Conservation (phyloP, 2,797 vertebrate genomes). For the Micrastur ruficollis region DNA sequence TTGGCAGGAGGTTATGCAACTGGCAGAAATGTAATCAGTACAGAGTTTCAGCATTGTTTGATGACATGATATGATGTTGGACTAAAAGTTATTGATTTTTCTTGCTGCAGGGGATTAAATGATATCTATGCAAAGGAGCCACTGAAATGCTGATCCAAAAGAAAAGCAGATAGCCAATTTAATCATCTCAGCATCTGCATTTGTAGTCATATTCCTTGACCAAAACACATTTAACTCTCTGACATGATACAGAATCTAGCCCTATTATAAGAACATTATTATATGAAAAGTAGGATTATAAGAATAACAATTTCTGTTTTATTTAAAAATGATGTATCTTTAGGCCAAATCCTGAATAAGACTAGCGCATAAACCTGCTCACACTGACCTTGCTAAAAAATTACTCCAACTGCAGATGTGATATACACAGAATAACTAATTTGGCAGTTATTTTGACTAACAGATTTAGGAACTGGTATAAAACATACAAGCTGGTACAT, state of each 20-base stretch:
- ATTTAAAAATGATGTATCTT: background rate
- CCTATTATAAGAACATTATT: background rate
- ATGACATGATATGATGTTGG: background rate
- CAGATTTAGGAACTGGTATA: background rate
- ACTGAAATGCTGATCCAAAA: background rate
- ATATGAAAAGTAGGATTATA: background rate
- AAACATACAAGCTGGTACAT: background rate
- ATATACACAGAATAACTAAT: background rate
- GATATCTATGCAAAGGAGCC: background rate
- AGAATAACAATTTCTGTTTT: background rate
- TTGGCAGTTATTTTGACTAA: background rate
- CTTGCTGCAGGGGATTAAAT: background rate
- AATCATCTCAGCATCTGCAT: background rate
- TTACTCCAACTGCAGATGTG: background rate
- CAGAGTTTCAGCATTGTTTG: background rate
- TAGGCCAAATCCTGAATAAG: background rate
- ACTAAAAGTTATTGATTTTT: background rate
- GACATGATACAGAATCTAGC: background rate
- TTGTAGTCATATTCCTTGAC: background rate
- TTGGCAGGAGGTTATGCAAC: background rate
- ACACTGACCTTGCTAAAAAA: background rate
- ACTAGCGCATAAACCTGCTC: background rate
- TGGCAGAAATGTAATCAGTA: background rate
- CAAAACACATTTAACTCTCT: background rate
- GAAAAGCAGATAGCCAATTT: background rate